Base-by-base conservation (phyloP, 2,797 vertebrate species). In the Protosalanx chinensis region DNA sequence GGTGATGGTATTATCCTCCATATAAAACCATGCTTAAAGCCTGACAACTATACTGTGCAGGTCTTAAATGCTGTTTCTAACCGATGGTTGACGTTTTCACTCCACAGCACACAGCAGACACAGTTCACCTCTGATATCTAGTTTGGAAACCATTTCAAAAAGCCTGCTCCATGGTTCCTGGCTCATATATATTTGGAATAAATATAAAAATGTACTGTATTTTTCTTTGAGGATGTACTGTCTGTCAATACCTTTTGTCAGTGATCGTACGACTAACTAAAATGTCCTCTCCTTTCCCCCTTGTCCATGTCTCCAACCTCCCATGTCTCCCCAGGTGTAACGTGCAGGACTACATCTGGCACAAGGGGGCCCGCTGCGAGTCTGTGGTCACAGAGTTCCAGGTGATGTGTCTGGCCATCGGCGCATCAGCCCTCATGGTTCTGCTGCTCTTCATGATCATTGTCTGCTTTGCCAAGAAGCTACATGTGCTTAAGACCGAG, bases 361-460 rank as follows among this genome's bases (percentile, higher is more conserved):
- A 98, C 91, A 97, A 97, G 85, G 97, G 97, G 0, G 90, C 91
- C 0, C 95, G 96, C 82, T 98, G 97, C 1, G 95, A 98, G 88
- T 93, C 96, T 41, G 94, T 97, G 84, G 93, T 98, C 89, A 98
- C 97, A 0, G 97, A 98, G 90, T 98, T 98, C 93, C 96, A 98
- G 92, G 97, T 98, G 86, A 91, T 97, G 96, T 97, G 96, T 12
- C 92, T 98, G 91, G 94, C 96, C 0, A 89, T 98, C 12, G 96
- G 96, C 41, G 92, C 95, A 0, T 96, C 95, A 0, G 95, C 96
- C 32, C 88, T 97, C 2, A 95, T 97, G 71, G 87, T 97, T 59
- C 93, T 98, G 70, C 93, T 98, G 75, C 96, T 98, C 87, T 98
- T 98, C 93, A 98, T 98, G 96, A 96, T 96, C 92, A 83, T 97